Evolutionary conservation across 2,797 vertebrate species (phyloP), one percentile per base, ranked within the genome.

Genomic region (Hippoglossus hippoglossus): DNA sequence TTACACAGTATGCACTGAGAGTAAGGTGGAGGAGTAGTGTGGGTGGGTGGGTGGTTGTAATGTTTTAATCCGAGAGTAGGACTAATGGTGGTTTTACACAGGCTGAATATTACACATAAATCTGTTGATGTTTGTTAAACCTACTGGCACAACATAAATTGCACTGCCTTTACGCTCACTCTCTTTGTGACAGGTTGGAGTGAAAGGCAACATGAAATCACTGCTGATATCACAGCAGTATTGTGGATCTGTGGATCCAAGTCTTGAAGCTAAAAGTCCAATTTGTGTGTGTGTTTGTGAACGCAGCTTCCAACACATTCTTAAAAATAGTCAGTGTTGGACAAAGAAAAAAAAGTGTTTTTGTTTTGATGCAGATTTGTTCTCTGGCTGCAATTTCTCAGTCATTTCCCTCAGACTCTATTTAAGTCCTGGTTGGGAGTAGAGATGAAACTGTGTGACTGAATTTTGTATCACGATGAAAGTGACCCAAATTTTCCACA

Each of bases 261-360:
- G 54, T 34, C 31, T 34, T 34, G 2, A 4, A 13, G 36, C 36
- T 39, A 4, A 39, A 34, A 13, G 18, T 46, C 5, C 44, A 50
- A 18, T 28, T 71, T 47, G 19, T 39, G 41, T 21, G 7, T 22
- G 1, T 71, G 21, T 67, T 60, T 63, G 65, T 59, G 52, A 75
- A 66, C 4, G 10, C 55, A 56, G 55, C 66, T 19, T 50, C 21
- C 51, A 19, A 21, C 8, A 21, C 8, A 28, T 2, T 53, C 18
- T 62, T 46, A 44, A 56, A 68, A 73, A 74, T 49, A 36, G 56
- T 58, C 54, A 41, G 41, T 31, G 34, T 66, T 74, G 50, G 28
- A 31, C 55, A 80, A 78, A 77, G 62, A 51, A 52, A 51, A 75
- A 61, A 59, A 13, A 31, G 28, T 79, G 18, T 66, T 51, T 67